Evolutionary conservation across 2,888 invertebrate species (phyloP).

Genomic region (Drosophila sordidapex): DNA sequence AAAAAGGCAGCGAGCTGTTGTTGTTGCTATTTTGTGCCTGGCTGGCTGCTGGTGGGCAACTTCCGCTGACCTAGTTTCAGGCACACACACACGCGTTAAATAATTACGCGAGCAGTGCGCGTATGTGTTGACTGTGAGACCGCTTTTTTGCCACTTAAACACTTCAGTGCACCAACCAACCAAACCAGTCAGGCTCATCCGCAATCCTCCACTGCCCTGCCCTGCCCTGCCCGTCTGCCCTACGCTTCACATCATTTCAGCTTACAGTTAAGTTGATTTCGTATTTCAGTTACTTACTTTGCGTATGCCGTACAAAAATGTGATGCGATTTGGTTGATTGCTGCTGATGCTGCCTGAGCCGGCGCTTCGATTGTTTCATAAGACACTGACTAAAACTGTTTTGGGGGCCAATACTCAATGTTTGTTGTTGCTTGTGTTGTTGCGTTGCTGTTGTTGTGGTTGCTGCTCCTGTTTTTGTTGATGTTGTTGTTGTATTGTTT

Average conservation of each 20-base stretch:
- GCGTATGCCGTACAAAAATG: constrained; percentile 75
- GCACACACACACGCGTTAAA: constrained; percentile 47
- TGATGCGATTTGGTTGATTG: constrained; percentile 64
- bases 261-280: constrained; percentile 52
- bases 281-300: constrained; percentile 65
- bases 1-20: background rate
- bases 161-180: constrained; percentile 24
- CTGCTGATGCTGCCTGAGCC: constrained; percentile 57
- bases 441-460: constrained; percentile 21
- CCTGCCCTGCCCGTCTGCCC: background rate
- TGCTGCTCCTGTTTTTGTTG: constrained; percentile 34
- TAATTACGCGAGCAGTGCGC: constrained; percentile 63
- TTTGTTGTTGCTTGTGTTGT: constrained; percentile 49
- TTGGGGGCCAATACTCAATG: constrained; percentile 50
- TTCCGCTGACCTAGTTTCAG: constrained; percentile 72
- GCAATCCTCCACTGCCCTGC: background rate
- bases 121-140: constrained; percentile 46
- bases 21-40: constrained; percentile 31
- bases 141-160: constrained; percentile 50
- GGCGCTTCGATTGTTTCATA: constrained; percentile 75
- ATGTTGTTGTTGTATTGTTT: constrained; percentile 56
- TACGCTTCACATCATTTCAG: constrained; percentile 28
- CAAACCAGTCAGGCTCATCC: constrained; percentile 1
- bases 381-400: constrained; percentile 49
- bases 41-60: constrained; percentile 44